Evolutionary conservation across 2,888 invertebrate genomes (phyloP), one percentile per base, ranked within the genome.

Genomic region (Lymantria dispar): DNA sequence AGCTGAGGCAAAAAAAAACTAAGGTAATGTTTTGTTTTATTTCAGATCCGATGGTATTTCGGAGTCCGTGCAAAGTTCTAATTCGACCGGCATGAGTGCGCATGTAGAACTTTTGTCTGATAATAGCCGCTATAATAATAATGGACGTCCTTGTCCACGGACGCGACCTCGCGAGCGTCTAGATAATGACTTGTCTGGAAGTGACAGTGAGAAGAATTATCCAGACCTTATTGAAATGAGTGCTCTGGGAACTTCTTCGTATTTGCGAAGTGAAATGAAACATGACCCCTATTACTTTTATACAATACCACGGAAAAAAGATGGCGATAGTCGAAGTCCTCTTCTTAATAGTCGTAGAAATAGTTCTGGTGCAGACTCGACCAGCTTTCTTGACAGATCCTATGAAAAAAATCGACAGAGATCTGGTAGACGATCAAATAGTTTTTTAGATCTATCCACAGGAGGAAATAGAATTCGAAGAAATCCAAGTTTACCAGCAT

Each of bases 291-390:
- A 92, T 60, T 87, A 89, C 67, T 94, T 95, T 72, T 95, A 94
- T 74, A 95, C 95, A n/a, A 89, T 95, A 62, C 95, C 95, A 0
- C 76, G 90, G 38, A 86, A 87, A 79, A 87, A 86, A 85, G 88
- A 86, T 47, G 92, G 94, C 22, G 95, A 95, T 66, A 96, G 96
- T 68, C 95, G 96, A 67, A 95, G 95, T 49, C 95, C 95, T 0
- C 85, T 96, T 52, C 85, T 96, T 11, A 94, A 94, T 68, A 95
- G 95, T 76, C 92, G 95, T 58, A 94, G 95, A 68, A 94, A 94
- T 57, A 95, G 95, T 74, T 95, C 95, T 56, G 94, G 94, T 15
- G 94, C 94, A 0, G 94, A 94, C 70, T 94, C 93, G 33, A 91
- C 92, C 51, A 91, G 85, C 45, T 85, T 82, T 58, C 76, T 83